Conservation (phyloP, 2,888 invertebrate genomes). For the Norana najaformis region DNA sequence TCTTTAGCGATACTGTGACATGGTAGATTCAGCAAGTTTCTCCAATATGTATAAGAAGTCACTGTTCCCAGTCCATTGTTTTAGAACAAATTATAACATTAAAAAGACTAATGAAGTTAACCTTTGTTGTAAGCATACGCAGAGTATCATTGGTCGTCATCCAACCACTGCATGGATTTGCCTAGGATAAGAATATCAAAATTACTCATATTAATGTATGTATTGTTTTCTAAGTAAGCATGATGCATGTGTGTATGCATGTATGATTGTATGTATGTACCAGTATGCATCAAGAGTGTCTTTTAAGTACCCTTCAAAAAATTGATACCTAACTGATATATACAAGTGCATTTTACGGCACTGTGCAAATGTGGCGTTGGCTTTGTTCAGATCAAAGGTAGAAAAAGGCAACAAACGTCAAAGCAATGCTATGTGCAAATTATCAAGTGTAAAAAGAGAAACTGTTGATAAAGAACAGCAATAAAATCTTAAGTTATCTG, state of each 20-base stretch:
- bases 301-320: too few species aligned
- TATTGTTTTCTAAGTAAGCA: too few species aligned
- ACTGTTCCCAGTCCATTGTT: too few species aligned
- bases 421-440: neutral
- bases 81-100: too few species aligned
- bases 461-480: neutral
- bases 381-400: neutral
- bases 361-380: too few species aligned
- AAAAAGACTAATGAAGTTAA: neutral
- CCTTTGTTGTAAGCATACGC: slow-evolving; percentile 43
- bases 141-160: slow-evolving; percentile 63
- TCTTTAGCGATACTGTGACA: neutral
- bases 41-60: too few species aligned
- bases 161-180: slow-evolving; percentile 64
- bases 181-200: neutral
- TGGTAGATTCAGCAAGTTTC: neutral
- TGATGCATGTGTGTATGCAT: too few species aligned
- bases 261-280: too few species aligned
- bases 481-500: neutral
- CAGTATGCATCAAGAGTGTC: too few species aligned
- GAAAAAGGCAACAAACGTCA: neutral
- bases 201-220: neutral
- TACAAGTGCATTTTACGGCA: too few species aligned
- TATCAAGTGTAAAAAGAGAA: neutral
- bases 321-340: too few species aligned